These are phyloP conservation scores for Agrochola lychnidis DNA, from an alignment of 2,888 invertebrate genomes.

Conservation along the genomic window DNA sequence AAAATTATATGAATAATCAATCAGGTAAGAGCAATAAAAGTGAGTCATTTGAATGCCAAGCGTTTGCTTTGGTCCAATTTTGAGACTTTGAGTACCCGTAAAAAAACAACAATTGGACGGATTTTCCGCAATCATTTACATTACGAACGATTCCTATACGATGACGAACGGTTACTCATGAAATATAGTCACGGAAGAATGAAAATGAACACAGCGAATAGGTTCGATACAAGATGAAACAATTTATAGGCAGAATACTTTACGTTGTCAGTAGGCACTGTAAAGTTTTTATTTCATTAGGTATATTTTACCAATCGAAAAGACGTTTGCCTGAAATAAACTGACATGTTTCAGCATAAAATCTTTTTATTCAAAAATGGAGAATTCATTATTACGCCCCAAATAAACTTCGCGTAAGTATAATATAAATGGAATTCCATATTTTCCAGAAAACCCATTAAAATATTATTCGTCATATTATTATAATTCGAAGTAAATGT, in stretches of 20 bases:
- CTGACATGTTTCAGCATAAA: constrained; percentile 23
- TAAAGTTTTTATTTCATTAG: constrained; percentile 18
- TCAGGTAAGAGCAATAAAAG: constrained; percentile 58
- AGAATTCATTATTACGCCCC: constrained; percentile 20
- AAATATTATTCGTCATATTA: not conserved
- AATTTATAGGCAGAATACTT: constrained; percentile 34
- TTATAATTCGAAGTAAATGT: constrained; percentile 5
- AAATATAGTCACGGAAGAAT: constrained; percentile 48
- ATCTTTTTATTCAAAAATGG: constrained; percentile 32
- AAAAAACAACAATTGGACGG: constrained; percentile 52
- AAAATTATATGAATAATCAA: constrained; percentile 64
- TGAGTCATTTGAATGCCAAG: constrained; percentile 56
- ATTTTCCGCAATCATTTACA: constrained; percentile 46
- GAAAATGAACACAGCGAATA: constrained; percentile 28
- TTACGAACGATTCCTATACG: constrained; percentile 40
- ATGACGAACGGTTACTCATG: constrained; percentile 33
- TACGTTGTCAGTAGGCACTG: constrained; percentile 30
- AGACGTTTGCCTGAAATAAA: constrained; percentile 23
- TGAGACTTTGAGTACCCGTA: constrained; percentile 42
- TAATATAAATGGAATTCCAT: constrained; percentile 34
- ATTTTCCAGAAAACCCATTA: constrained; percentile 20
- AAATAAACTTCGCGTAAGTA: constrained; percentile 24
- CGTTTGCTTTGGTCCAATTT: constrained; percentile 35
- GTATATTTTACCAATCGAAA: constrained; percentile 26
- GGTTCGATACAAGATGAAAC: constrained; percentile 35